Base-by-base conservation (phyloP, 2,797 vertebrate genomes). In the Allobates femoralis region DNA sequence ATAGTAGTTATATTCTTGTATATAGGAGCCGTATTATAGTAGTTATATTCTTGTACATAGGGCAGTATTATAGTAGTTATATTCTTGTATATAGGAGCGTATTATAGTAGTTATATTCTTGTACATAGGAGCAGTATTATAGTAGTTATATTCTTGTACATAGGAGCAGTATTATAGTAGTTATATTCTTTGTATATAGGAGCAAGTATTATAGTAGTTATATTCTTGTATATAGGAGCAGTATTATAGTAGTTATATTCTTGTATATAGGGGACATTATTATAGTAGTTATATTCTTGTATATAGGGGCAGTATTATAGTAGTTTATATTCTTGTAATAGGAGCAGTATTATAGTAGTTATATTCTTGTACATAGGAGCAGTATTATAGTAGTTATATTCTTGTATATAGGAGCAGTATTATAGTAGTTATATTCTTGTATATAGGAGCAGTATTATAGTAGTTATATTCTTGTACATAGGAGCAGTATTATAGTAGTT, bases 361-460 rank as follows among this genome's bases (percentile, higher is more conserved):
- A 69, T 69, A 69, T 69, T 69, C 66, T 69, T 69, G 66, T 69
- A 69, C 18, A 34, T 69, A 69, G 66, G 16, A 5, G 66, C 30
- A 69, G 66, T 69, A 69, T 69, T 69, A 69, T 69, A 69, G 32
- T 34, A 69, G 66, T 69, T 69, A 69, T 34, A 69, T 69, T 71
- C 34, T 41, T 71, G 67, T 71, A 71, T 11, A 71, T 71, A 71
- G 67, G 5, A 19, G 67, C 21, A 71, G 67, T 71, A 71, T 71
- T 71, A 71, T 71, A 71, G 67, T 41, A 71, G 67, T 71, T 71
- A 71, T 71, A 71, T 71, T 71, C 67, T 71, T 71, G 19, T 71
- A 71, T 21, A 41, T 71, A 14, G 67, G 34, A 6, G 67, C 34
- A 71, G 67, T 71, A 71, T 71, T 71, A 71, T 71, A 41, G 34